phyloP scores from a whole-genome alignment of 2,113 vertebrate species.

The Myotis yumanensis region DNA sequence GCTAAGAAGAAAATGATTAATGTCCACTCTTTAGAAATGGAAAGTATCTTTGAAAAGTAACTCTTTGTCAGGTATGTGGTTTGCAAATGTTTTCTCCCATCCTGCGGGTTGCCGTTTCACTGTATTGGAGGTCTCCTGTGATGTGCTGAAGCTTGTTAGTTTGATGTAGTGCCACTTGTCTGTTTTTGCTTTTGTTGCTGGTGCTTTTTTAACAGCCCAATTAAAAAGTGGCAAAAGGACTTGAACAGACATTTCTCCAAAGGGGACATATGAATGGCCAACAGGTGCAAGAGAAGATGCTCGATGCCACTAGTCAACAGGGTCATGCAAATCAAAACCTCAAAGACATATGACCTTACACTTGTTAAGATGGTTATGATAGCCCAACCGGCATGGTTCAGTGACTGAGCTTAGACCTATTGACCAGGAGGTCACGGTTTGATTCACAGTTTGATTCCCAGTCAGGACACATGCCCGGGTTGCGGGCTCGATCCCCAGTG shows the following conservation, averaged over 20 bases:
- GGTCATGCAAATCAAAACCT: neutral
- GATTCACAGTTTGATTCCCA: no score
- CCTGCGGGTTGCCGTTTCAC: neutral
- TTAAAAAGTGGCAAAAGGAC: neutral
- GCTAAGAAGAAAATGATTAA: constrained; percentile 38
- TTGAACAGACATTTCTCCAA: neutral
- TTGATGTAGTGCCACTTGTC: neutral
- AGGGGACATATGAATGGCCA: neutral
- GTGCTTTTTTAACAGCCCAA: neutral
- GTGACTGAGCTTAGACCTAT: no score
- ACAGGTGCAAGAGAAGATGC: neutral
- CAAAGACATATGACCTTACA: neutral
- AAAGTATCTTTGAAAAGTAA: neutral
- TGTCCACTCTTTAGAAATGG: neutral
- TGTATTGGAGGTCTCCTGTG: neutral
- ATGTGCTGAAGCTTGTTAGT: neutral
- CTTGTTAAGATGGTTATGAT: neutral
- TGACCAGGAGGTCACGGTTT: no score
- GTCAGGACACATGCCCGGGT: no score
- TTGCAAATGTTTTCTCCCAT: neutral
- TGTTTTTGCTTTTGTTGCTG: neutral
- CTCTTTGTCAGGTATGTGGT: neutral
- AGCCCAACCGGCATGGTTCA: no score
- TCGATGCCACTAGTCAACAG: neutral
- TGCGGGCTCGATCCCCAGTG: no score